Evolutionary conservation across 2,888 invertebrate species (phyloP).

Genomic region (Luperina testacea): DNA sequence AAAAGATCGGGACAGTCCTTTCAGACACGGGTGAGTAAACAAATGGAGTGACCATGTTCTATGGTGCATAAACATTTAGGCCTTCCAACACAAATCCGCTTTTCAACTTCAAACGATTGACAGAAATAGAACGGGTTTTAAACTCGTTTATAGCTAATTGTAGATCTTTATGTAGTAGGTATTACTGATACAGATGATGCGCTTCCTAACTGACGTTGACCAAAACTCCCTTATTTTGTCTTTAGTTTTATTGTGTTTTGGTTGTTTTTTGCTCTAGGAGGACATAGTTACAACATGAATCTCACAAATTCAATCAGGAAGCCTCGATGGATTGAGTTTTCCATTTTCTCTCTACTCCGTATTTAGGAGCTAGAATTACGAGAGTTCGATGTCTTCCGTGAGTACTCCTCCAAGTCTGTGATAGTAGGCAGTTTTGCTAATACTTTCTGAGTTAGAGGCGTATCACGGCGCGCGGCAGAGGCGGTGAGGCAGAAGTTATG

Average conservation of each 20-base stretch:
- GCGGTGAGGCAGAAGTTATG: neutral
- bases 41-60: slow-evolving; percentile 22
- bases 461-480: too few relatives aligned
- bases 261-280: too few relatives aligned
- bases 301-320: too few relatives aligned
- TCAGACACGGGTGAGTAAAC: neutral
- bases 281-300: too few relatives aligned
- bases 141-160: neutral
- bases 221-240: too few relatives aligned
- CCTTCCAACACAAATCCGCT: neutral
- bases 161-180: too few relatives aligned
- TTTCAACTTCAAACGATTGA: slow-evolving; percentile 16
- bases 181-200: too few relatives aligned
- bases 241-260: too few relatives aligned
- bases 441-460: slow-evolving; percentile 2
- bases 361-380: slow-evolving; percentile 29
- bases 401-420: slow-evolving; percentile 5
- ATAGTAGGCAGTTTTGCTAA: slow-evolving; percentile 19
- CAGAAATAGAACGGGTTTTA: slow-evolving; percentile 15
- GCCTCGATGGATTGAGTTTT: neutral
- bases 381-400: slow-evolving; percentile 44
- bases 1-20: slow-evolving; percentile 13
- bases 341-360: slow-evolving; percentile 2
- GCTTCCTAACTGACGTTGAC: too few relatives aligned
- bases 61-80: neutral